Evolutionary conservation across 2,888 invertebrate species (phyloP), one percentile per base, ranked within the genome.

Genomic region (Drosophila testacea): DNA sequence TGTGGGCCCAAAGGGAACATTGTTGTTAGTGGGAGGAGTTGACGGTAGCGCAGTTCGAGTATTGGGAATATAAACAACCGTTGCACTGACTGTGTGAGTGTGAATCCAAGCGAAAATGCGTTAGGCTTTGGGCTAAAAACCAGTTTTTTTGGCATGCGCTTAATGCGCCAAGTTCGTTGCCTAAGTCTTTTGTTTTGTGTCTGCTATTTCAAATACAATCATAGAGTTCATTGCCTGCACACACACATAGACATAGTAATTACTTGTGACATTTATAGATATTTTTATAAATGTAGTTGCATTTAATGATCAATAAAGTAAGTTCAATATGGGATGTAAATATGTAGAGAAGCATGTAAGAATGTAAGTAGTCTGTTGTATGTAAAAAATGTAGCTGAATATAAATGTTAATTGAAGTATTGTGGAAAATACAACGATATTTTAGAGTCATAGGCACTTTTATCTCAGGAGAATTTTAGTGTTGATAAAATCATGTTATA

Each of bases 141-240:
- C 63, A 51, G 73, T 88, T 88, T 83, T 83, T 85, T 71, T 79
- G 85, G 79, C 85, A 74, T 81, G 71, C 69, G 52, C 60, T 63
- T 61, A 64, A 55, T 28, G 39, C 59, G 22, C 32, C 73, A 70
- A 78, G 87, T 89, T 87, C 76, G 87, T 82, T 83, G 88, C 77
- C 84, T 86, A 89, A 88, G 84, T 87, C 90, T 89, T 87, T 87
- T 86, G 77, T 88, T 84, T 85, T 67, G 63, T 32, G 51, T 44
- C 32, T 48, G 50, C 78, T 44, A 69, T 75, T 65, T 56, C 13
- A 60, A 75, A 72, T 67, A 47, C 75, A 76, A 61, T 54, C 81
- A 66, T 76, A 77, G 86, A 88, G 83, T 84, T 84, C 83, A 88
- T 77, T 84, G 86, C 61, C 88, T 78, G 73, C 59, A 59, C 9